These are phyloP conservation scores for Frankliniella intonsa DNA, from an alignment of 2,888 invertebrate genomes.

Conservation along the genomic window DNA sequence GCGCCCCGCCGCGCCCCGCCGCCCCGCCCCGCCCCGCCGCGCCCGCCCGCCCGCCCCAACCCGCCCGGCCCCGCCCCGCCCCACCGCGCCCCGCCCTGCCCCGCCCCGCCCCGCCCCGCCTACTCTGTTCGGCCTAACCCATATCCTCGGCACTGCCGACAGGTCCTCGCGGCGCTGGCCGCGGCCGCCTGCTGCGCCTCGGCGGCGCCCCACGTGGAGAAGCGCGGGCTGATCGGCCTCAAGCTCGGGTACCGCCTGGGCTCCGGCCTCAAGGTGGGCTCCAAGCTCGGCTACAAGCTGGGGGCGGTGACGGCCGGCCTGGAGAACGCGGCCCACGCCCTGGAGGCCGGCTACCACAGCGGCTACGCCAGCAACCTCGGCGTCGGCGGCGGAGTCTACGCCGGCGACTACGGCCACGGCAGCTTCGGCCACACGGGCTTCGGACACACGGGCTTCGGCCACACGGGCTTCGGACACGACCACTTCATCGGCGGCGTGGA, in stretches of 20 bases:
- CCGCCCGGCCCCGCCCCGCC: too few species aligned
- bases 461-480: not conserved
- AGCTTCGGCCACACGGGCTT: not conserved
- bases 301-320: not conserved
- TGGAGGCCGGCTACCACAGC: slow-evolving; percentile 2
- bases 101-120: too few species aligned
- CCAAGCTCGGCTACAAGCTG: slow-evolving; percentile 9
- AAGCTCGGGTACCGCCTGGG: slow-evolving; percentile 5
- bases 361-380: not conserved
- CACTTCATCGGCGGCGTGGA: not conserved
- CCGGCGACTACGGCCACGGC: not conserved
- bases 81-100: too few species aligned
- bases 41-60: too few species aligned
- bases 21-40: too few species aligned
- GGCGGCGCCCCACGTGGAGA: not conserved
- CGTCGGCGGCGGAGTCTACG: not conserved
- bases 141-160: not conserved
- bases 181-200: not conserved
- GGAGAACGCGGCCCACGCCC: slow-evolving; percentile 13
- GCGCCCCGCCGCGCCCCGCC: too few species aligned
- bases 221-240: slow-evolving; percentile 10
- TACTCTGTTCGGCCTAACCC: too few species aligned
- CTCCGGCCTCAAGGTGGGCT: not conserved
- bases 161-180: not conserved
- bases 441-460: not conserved